phyloP scores from a whole-genome alignment of 2,113 vertebrate genomes.

The Lepidothrix coronata region DNA sequence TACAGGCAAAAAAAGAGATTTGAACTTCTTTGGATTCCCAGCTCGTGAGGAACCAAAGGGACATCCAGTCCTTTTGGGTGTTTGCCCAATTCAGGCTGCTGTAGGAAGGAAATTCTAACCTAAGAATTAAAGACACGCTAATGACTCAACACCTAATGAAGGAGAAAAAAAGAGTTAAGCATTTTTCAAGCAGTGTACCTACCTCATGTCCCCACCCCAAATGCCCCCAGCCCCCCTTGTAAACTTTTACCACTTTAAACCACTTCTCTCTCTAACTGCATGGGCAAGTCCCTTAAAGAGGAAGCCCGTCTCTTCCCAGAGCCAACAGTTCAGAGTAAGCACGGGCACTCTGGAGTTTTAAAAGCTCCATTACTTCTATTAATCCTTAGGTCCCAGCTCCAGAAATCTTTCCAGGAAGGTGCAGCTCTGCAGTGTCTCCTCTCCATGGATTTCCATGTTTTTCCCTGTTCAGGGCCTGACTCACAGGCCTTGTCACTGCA shows the following conservation, averaged over 20 bases:
- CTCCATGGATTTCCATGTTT: neutral
- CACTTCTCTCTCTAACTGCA: neutral
- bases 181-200: neutral
- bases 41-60: neutral
- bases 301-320: neutral
- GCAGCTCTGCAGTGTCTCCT: neutral
- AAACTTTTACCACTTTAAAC: neutral
- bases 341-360: fast-evolving
- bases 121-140: neutral
- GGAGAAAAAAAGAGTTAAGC: neutral
- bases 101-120: neutral
- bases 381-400: neutral
- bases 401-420: neutral
- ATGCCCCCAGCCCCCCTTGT: neutral
- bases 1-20: neutral
- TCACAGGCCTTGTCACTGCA: neutral
- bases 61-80: neutral
- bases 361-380: neutral
- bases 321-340: neutral
- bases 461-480: neutral
- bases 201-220: neutral
- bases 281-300: neutral
- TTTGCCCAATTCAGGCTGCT: neutral
- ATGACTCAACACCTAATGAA: neutral
- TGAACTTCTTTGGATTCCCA: neutral